phyloP scores from a whole-genome alignment of 2,113 vertebrate species.

The Pangasianodon hypophthalmus region DNA sequence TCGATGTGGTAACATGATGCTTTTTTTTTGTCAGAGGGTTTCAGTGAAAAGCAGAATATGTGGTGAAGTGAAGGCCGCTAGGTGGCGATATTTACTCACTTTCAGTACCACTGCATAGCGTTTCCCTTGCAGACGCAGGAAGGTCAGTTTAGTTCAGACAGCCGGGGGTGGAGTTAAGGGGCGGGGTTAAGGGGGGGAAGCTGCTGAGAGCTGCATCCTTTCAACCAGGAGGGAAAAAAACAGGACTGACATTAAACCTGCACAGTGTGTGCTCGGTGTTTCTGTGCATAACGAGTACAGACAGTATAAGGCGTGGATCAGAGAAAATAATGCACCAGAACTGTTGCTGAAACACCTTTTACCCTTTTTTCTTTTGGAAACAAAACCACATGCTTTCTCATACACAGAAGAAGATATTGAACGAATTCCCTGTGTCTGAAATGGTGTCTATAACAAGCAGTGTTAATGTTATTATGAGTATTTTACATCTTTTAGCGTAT shows the following conservation, averaged over 20 bases:
- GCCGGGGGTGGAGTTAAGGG: slow-evolving; percentile 48
- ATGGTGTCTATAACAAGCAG: background rate
- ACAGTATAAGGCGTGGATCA: background rate
- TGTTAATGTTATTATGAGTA: no score
- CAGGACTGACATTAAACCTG: background rate
- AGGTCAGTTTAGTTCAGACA: slow-evolving; percentile 51
- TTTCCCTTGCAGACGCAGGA: slow-evolving; percentile 24
- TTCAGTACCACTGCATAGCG: background rate
- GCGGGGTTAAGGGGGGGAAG: background rate
- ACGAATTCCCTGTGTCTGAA: background rate
- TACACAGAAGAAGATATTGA: background rate
- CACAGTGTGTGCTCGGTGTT: background rate
- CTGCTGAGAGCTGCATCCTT: slow-evolving; percentile 29
- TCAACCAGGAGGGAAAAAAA: slow-evolving; percentile 11
- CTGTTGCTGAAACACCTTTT: background rate
- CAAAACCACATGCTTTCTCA: background rate
- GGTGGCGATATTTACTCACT: slow-evolving; percentile 22
- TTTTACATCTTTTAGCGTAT: background rate
- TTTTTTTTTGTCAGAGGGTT: background rate
- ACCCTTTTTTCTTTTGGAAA: background rate
- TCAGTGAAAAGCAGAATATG: background rate
- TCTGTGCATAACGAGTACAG: background rate
- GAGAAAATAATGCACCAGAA: background rate
- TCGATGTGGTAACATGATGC: background rate
- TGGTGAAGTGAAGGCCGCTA: slow-evolving; percentile 9